phyloP scores from a whole-genome alignment of 2,113 vertebrate genomes.

The rat (Rattus norvegicus) region DNA sequence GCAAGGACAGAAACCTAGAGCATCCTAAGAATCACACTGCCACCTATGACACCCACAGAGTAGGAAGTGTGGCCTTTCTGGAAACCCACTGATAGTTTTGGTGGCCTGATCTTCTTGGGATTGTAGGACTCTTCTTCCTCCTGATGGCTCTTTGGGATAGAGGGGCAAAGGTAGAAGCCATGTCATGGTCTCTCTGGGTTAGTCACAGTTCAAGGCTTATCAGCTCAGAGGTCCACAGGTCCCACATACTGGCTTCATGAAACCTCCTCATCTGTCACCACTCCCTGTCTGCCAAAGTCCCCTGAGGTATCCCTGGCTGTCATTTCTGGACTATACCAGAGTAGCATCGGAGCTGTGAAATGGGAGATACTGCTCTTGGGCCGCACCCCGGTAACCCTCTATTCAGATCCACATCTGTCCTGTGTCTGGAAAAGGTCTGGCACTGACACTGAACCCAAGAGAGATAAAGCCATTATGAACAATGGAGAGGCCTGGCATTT shows the following conservation, averaged over 20 bases:
- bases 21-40: background rate
- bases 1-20: background rate
- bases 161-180: too few species aligned
- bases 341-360: rapidly evolving
- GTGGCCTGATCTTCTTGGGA: background rate
- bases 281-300: background rate
- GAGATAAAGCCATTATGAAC: rapidly evolving
- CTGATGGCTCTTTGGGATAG: background rate
- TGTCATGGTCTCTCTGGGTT: background rate
- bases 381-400: background rate
- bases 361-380: background rate
- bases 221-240: background rate
- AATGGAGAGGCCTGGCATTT: background rate
- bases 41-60: background rate
- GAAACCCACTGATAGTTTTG: too few species aligned
- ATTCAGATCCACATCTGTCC: background rate
- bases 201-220: background rate
- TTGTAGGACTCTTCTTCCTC: background rate
- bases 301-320: background rate
- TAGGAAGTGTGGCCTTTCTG: background rate
- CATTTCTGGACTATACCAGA: too few species aligned
- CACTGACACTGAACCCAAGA: rapidly evolving
- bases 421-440: background rate
- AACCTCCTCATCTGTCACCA: background rate
- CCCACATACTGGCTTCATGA: background rate